Evolutionary conservation across 2,797 vertebrate genomes (phyloP), one percentile per base, ranked within the genome.

Genomic region (Adelosebastes latens): DNA sequence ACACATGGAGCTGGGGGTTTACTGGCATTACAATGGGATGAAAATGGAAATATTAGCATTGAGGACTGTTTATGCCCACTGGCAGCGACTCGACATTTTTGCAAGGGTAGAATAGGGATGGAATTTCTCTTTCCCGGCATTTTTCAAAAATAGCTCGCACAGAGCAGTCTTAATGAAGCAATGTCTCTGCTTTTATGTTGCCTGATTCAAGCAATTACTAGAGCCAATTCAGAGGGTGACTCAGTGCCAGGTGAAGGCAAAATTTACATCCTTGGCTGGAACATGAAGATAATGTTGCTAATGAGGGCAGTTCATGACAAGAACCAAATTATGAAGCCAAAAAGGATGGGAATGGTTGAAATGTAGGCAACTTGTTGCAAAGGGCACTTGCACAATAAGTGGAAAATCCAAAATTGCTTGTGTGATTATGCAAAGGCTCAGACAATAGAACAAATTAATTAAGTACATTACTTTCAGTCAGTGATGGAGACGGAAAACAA

Each of bases 221-320:
- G 62, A 87, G 84, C 76, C 75, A 85, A 88, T 89, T 93, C 80
- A 88, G 67, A 83, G 72, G 72, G 72, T 72, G 87, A 84, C 77
- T 85, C 72, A n/a, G 83, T 77, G 84, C 86, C 87, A 93, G 90
- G 91, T 87, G 80, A 88, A 87, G 77, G 66, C 70, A 85, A 85
- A 78, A 93, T 88, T 66, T 88, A 90, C 86, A 91, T 91, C 83
- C 78, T 88, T 87, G 85, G 90, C 82, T 89, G 81, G 80, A 87
- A 86, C 61, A 77, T 68, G 77, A 85, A 89, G 79, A 90, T 90
- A 87, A 88, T 89, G 89, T 71, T 76, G 78, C 84, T 93, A 93
- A 94, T 90, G 92, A 93, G 92, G 80, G 82, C 80, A 87, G 64
- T 80, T 86, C 78, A 88, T 91, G 83, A 92, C 84, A 89, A 80